Percentiles rank a stretch among this genome's conserved stretches.
Conservation (phyloP, 2,888 invertebrate species). For the Patella caerulea region DNA sequence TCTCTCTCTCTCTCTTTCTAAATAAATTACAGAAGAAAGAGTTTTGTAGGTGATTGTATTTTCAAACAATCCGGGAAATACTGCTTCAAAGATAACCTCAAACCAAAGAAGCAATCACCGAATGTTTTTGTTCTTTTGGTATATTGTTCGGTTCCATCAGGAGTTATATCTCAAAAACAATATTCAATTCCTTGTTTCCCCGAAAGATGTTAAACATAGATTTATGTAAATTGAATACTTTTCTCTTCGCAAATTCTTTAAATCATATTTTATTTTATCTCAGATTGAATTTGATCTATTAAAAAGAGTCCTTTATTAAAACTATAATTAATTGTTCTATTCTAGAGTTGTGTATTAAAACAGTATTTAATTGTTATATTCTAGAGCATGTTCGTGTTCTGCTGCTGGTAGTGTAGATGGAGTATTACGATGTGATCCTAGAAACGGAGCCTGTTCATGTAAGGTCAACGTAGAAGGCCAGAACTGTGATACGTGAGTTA, state of each 20-base stretch:
- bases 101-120: too few species aligned
- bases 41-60: too few species aligned
- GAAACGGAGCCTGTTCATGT: conserved; percentile 77
- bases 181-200: too few species aligned
- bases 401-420: conserved; percentile 87
- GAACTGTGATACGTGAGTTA: conserved; percentile 86
- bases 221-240: background rate
- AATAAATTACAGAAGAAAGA: too few species aligned
- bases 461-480: conserved; percentile 91
- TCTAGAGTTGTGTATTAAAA: background rate
- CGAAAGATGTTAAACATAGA: too few species aligned
- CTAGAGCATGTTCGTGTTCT: conserved; percentile 89
- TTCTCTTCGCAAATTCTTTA: background rate
- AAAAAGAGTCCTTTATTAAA: background rate
- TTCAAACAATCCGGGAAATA: too few species aligned
- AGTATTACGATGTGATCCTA: conserved; percentile 86
- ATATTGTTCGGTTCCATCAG: too few species aligned
- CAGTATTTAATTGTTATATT: conserved; percentile 27
- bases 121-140: too few species aligned
- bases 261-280: background rate
- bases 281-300: background rate
- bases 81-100: too few species aligned
- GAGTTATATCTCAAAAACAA: too few species aligned
- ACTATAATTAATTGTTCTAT: background rate
- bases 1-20: too few species aligned